Base-by-base conservation (phyloP, 1,140 invertebrate genomes). In the Polypedilum vanderplanki region DNA sequence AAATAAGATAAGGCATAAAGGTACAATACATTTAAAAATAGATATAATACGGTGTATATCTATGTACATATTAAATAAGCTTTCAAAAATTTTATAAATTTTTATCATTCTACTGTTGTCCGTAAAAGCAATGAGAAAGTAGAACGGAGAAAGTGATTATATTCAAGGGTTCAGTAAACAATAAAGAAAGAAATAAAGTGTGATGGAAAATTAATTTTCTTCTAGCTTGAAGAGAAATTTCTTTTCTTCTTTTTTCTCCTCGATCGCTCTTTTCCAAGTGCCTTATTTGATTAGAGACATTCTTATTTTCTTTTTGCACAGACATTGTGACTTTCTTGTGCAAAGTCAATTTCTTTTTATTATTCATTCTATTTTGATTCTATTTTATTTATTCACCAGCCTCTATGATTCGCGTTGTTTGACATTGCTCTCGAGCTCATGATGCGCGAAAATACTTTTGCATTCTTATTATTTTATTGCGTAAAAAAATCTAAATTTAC, bases 181-280 rank as follows among this genome's bases (percentile, higher is more conserved):
- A n/a, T 5, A 57, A 12, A 15, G 41, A 1, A 46, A 46, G 10
- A 46, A 46, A 57, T 12, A 57, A 57, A 57, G 46, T n/a, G 46
- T 4, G n/a, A 57, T n/a, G 46, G 46, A 57, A 57, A 57, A 57
- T 57, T 57, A 57, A 57, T 57, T 57, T 57, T 57, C 46, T n/a
- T 57, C 46, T 10, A 46, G 41, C 15, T 46, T 46, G 9, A 46
- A 46, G 41, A 10, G 41, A 15, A 46, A 46, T 46, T 46, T 46
- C 15, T 46, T 46, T 46, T 46, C 15, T 46, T 46, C 15, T 10
- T 8, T 46, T 41, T 41, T 7, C 10, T 46, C 15, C 15, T 57
- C n/a, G 4, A 57, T 57, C 12, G 10, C n/a, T 57, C 46, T 12
- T 57, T 57, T 57, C 15, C 46, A n/a, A 57, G 12, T 57, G 46